A percentile compares a stretch with the other conserved stretches of the same genome.
Conservation (phyloP, 2,797 vertebrate genomes). For the Gymnodraco acuticeps region DNA sequence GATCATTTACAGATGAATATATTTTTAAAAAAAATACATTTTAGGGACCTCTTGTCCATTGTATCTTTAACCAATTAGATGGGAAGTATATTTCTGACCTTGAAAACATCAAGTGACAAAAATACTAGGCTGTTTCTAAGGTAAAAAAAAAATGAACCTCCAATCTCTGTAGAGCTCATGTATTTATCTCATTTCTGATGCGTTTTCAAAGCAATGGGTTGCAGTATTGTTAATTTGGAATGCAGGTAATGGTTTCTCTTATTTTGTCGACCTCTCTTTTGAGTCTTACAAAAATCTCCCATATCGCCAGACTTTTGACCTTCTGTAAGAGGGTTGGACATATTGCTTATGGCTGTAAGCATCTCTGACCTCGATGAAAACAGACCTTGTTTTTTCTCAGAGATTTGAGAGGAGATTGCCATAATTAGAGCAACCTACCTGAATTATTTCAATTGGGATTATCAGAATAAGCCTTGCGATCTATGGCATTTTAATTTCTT, state of each 20-base stretch:
- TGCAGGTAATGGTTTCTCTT: background rate
- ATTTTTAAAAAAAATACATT: background rate
- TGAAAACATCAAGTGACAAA: background rate
- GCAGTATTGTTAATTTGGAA: background rate
- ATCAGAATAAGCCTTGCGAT: slow-evolving; percentile 45
- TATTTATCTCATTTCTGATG: background rate
- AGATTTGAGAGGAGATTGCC: slow-evolving; percentile 48
- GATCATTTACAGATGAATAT: too few species aligned
- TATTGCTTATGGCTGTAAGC: too few species aligned
- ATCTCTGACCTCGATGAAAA: too few species aligned
- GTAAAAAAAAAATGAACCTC: background rate
- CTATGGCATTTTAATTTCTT: slow-evolving; percentile 34
- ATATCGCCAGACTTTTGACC: background rate
- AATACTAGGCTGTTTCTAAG: too few species aligned
- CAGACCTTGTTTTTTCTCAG: background rate
- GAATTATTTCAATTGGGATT: slow-evolving; percentile 56
- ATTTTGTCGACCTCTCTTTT: slow-evolving; percentile 4
- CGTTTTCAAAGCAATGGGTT: background rate
- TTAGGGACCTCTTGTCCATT: background rate
- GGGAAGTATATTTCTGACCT: too few species aligned
- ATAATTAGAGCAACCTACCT: slow-evolving; percentile 58
- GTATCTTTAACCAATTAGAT: background rate
- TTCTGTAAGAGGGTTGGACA: background rate
- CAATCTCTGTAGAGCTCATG: fast-evolving
- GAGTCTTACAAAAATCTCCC: background rate